Evolutionary conservation across 2,888 invertebrate genomes (phyloP).

Genomic region (Lomographa bimaculata): DNA sequence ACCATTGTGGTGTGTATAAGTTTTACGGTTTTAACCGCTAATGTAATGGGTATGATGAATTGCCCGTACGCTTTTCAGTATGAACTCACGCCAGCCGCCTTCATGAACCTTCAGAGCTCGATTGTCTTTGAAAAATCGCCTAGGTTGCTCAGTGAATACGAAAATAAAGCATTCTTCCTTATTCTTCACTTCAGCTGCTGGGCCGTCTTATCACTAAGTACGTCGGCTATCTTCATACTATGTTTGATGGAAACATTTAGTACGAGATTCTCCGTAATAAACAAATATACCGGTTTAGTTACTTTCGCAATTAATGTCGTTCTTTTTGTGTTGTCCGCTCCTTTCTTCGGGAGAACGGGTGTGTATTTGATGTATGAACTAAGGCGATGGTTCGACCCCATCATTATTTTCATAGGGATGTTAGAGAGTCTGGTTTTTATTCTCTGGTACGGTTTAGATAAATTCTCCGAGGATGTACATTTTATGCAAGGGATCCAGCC

Average conservation of each 20-base stretch:
- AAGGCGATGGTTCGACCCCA: constrained; percentile 37
- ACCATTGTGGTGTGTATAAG: constrained; percentile 43
- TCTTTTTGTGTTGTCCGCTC: constrained; percentile 54
- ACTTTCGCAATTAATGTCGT: constrained; percentile 37
- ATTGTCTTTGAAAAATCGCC: constrained; percentile 62
- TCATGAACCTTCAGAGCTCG: constrained; percentile 42
- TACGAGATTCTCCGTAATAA: constrained; percentile 39
- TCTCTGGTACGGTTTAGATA: constrained; percentile 62
- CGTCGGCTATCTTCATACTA: constrained; percentile 46
- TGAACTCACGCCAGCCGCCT: constrained; percentile 33
- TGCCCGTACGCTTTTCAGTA: constrained; percentile 61
- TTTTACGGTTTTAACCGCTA: constrained; percentile 44
- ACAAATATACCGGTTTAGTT: constrained; percentile 51
- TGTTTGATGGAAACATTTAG: constrained; percentile 48
- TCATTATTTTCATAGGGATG: constrained; percentile 45
- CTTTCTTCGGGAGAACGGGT: constrained; percentile 50
- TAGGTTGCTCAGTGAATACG: constrained; percentile 51
- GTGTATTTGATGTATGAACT: constrained; percentile 41
- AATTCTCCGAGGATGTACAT: constrained; percentile 71
- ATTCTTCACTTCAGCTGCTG: constrained; percentile 50
- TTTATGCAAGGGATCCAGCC: constrained; percentile 74
- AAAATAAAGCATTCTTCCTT: constrained; percentile 48
- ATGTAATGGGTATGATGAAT: constrained; percentile 53
- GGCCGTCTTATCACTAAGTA: constrained; percentile 43
- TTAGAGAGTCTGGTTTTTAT: constrained; percentile 61